Evolutionary conservation across 2,888 invertebrate species (phyloP), one percentile per base, ranked within the genome.

Genomic region (Hydrotaea diabolus): DNA sequence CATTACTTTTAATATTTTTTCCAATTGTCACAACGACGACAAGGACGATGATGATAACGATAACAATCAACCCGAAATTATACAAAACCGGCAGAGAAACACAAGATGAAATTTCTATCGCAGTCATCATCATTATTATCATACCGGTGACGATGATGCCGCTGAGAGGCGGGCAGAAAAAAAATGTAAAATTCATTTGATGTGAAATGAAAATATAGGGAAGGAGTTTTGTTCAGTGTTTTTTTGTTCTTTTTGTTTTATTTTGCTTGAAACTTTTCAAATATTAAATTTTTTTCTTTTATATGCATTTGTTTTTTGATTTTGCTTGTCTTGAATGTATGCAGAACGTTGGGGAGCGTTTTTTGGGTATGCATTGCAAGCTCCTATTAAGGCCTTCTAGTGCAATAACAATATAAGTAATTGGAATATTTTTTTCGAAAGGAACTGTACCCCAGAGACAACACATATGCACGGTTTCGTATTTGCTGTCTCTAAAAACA

Each of bases 331-430:
- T 71, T 39, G 43, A 26, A 7, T 53, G 49, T 71, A 57, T 39
- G 19, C 2, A 57, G 71, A 62, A n/a, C n/a, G 26, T 31, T 31
- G 26, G 62, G 8, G 26, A 36, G 8, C 36, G 2, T 62, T 31
- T n/a, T n/a, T 62, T 73, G 71, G 19, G 9, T 55, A 64, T 69
- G 69, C 53, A 59, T 82, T 82, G 77, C 13, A 39, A 66, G 15
- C 73, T 80, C 36, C 55, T 73, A 64, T 73, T 69, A 79, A 43
- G 36, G 23, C 26, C 59, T 75, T 55, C 49, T 80, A 66, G 77
- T 55, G 77, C 83, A 82, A 83, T 80, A 82, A 80, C 79, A 82
- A 84, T 85, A 82, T 83, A 71, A 73, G 80, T 85, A 85, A 86
- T 85, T 83, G 85, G 72, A 73, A 73, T 85, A 84, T 59, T 73